Percentiles rank a stretch among this genome's conserved stretches.
phyloP scores from a whole-genome alignment of 2,888 invertebrate genomes.

The Drosophila villosipedis region DNA sequence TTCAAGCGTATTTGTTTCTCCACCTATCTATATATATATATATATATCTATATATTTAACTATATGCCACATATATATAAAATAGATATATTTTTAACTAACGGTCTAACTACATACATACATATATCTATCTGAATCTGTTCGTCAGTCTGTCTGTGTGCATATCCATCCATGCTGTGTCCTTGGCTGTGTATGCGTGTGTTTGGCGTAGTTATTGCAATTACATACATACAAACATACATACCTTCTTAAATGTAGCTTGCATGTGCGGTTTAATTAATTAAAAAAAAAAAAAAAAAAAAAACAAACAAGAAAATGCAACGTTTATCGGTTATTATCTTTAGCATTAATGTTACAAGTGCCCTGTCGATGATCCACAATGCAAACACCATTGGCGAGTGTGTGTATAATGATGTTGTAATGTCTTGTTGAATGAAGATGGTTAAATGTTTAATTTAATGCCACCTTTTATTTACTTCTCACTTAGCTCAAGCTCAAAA shows the following conservation, averaged over 20 bases:
- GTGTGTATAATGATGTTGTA: conserved; percentile 1
- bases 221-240: neutral
- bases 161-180: neutral
- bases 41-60: neutral
- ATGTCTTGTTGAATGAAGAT: neutral
- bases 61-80: conserved; percentile 8
- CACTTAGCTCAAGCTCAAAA: conserved; percentile 14
- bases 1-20: conserved; percentile 14
- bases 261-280: conserved; percentile 39
- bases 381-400: neutral
- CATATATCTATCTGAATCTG: conserved; percentile 25
- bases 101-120: conserved; percentile 17
- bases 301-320: neutral
- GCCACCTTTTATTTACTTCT: conserved; percentile 5
- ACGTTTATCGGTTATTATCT: conserved; percentile 1
- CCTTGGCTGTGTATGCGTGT: conserved; percentile 6
- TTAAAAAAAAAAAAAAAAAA: neutral
- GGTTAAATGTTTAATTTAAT: conserved; percentile 16
- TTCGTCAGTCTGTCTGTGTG: conserved; percentile 23
- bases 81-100: neutral
- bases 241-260: conserved; percentile 13
- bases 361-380: conserved; percentile 3
- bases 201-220: conserved; percentile 11
- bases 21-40: neutral
- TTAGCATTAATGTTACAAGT: neutral